These are phyloP conservation scores for Haliclona indistincta DNA, from an alignment of 37 sponge, comb jelly and placozoan genomes.

Conservation along the genomic window DNA sequence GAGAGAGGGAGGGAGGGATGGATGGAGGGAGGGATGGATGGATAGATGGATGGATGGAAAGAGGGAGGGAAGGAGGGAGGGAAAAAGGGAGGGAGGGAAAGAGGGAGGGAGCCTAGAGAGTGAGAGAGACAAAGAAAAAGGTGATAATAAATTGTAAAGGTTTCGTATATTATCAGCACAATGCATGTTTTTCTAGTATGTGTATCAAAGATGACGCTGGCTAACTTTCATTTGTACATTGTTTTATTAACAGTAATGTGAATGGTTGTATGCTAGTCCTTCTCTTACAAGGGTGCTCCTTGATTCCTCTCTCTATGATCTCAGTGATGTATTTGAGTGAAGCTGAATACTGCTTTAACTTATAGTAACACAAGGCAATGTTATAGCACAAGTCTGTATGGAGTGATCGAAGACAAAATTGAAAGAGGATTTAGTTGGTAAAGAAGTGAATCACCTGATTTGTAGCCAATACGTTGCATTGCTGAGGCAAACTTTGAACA, in stretches of 20 bases:
- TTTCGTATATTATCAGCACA: conserved; percentile 50
- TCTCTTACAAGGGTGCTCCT: conserved; percentile 82
- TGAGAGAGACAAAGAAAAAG: conserved; percentile 53
- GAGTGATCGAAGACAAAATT: background rate
- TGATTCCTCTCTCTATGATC: conserved; percentile 93
- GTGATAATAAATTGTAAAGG: conserved; percentile 91
- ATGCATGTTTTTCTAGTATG: conserved; percentile 7
- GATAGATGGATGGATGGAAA: conserved; percentile 31
- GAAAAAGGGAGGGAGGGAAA: conserved; percentile 1
- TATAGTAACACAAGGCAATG: conserved; percentile 71
- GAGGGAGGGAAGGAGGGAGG: too few relatives aligned
- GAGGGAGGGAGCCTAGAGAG: background rate
- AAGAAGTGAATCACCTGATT: conserved; percentile 44
- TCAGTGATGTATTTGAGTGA: conserved; percentile 95
- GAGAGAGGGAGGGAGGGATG: too few relatives aligned
- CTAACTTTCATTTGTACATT: too few relatives aligned
- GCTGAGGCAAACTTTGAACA: conserved; percentile 76
- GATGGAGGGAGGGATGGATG: too few relatives aligned
- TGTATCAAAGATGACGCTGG: conserved; percentile 12
- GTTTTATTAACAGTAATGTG: background rate
- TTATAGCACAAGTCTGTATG: background rate
- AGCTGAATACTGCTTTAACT: conserved; percentile 82
- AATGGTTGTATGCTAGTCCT: conserved; percentile 8
- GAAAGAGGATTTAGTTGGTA: background rate
- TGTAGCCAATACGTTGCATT: conserved; percentile 81